Evolutionary conservation across 2,797 vertebrate species (phyloP), one percentile per base, ranked within the genome.

Genomic region (Bradypodion ventrale): DNA sequence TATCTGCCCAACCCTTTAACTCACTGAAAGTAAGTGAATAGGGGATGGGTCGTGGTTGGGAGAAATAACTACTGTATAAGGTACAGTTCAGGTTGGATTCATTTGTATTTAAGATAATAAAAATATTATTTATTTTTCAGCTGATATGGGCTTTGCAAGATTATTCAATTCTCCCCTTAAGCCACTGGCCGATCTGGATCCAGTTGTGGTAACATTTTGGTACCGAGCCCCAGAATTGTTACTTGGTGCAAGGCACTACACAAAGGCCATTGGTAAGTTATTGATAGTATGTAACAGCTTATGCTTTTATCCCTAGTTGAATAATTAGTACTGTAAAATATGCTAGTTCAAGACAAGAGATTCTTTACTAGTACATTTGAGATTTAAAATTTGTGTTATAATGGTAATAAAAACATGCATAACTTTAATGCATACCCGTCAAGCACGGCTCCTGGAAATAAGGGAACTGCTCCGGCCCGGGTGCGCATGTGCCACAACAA

Each of bases 221-320:
- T 98, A 98, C 90, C 96, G 97, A 94, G 97, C 97, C 84, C 97
- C 97, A 78, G 97, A 98, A 88, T 95, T 98, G 86, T 91, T 98
- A 82, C 96, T 98, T 86, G 97, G 98, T 88, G 98, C 98, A 75
- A 96, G 98, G 78, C 98, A 99, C 95, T 99, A 99, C 94, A 99
- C 98, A 94, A 99, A 99, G 96, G 98, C 98, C 91, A 99, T 99
- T 62, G 98, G 98, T 99, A 94, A 97, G 98, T 96, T 91, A 87
- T 10, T 83, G 2, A 62, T 60, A 60, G 62, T 44, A 2, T 8
- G 15, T 77, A 69, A 69, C 25, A 62, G 15, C 9, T 78, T 72
- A 49, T 15, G 9, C 27, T 59, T 69, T 59, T 78, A 12, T 9
- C 83, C 68, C n/a, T 78, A 80, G 16, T 63, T 29, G 37, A 52